Evolutionary conservation across 2,888 invertebrate species (phyloP), one percentile per base, ranked within the genome.

Genomic region (Falcaria lacertinaria): DNA sequence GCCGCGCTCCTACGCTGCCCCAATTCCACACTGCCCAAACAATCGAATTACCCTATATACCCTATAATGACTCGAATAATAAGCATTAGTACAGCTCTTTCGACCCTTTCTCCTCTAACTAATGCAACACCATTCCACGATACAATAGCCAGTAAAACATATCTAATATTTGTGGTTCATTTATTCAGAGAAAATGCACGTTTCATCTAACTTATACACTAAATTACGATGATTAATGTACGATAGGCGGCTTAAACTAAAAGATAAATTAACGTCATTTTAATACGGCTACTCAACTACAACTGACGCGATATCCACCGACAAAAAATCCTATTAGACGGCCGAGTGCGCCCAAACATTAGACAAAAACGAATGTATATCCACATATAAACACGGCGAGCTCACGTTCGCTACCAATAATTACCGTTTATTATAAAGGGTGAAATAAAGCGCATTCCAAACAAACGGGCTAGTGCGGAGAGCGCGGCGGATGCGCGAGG

Each of bases 11-110:
- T 67, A 72, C 37, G 37, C 76, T 72, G 78, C 68, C 71, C 82
- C 76, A 78, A 83, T 79, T 77, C 79, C 75, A 76, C 77, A 75
- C 70, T 79, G 74, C 79, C 84, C 84, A 84, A 85, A 85, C 80
- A 86, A 80, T 80, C 80, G 74, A 82, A 84, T 86, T 85, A 82
- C 72, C 62, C 68, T 68, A 66, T 85, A 86, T 85, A 82, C 72
- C 62, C 68, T 68, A 66, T 85, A 86, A 86, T 86, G 73, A 78
- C 75, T 61, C 57, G 63, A 59, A 66, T 54, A 46, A 48, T 45
- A 50, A 52, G 22, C 37, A 37, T 37, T 37, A 37, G 37, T 19
- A 36, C 19, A 11, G 28, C 28, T 11, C 28, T 11, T 7, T 22
- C 25, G 37, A 37, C 15, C 37, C 37, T 37, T 37, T 37, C 37